These are phyloP conservation scores for Gephyroberyx darwinii DNA, from an alignment of 2,797 vertebrate species.

Conservation along the genomic window DNA sequence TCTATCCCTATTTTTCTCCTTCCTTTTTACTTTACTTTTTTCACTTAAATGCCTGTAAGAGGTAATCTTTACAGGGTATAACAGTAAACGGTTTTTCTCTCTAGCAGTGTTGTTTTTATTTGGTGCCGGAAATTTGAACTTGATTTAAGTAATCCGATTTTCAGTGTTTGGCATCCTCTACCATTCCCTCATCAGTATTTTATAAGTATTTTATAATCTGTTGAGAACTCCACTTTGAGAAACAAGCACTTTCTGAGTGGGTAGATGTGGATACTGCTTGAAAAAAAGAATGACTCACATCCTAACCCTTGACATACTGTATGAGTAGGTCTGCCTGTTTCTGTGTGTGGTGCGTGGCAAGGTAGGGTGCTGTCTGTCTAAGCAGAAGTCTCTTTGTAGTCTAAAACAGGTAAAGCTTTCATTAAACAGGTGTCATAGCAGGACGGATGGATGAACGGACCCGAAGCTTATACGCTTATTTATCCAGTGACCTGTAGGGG, in stretches of 20 bases:
- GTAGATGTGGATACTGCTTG: neutral
- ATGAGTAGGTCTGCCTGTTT: neutral
- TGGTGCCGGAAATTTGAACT: too few species aligned
- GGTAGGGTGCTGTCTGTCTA: neutral
- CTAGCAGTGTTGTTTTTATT: too few species aligned
- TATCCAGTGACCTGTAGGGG: slow-evolving; percentile 61
- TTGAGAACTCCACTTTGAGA: neutral
- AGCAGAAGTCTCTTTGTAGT: slow-evolving; percentile 17
- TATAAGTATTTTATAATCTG: too few species aligned
- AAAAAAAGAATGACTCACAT: neutral
- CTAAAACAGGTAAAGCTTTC: slow-evolving; percentile 25
- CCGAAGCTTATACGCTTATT: neutral
- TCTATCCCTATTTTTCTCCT: slow-evolving; percentile 13
- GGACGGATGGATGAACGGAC: slow-evolving; percentile 4
- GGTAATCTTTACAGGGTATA: neutral
- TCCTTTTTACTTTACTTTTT: slow-evolving; percentile 5
- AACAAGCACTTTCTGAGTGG: neutral
- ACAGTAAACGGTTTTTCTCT: neutral
- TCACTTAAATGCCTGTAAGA: too few species aligned
- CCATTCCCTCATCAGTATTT: too few species aligned
- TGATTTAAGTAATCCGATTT: too few species aligned
- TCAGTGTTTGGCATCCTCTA: too few species aligned
- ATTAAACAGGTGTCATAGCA: slow-evolving; percentile 19
- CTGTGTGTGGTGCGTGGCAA: slow-evolving; percentile 4
- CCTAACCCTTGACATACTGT: neutral